phyloP scores from a whole-genome alignment of 2,797 vertebrate genomes.

The Trematomus bernacchii region DNA sequence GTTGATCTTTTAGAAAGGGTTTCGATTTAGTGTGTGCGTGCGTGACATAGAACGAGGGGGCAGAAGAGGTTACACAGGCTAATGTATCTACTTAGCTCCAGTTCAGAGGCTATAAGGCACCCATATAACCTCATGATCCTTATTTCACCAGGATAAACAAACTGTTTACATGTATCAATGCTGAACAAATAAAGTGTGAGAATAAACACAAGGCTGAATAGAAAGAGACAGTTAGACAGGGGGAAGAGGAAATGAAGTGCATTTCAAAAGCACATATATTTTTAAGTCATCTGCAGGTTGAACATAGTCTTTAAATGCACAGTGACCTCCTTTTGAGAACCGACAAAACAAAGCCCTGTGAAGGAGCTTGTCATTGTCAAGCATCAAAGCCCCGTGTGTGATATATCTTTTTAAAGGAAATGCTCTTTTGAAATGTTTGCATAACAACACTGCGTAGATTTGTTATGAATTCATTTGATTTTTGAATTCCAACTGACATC shows the following conservation, averaged over 20 bases:
- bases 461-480: constrained; percentile 6
- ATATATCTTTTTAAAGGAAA: constrained; percentile 6
- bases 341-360: constrained; percentile 4
- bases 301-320: constrained; percentile 24
- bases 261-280: constrained; percentile 22
- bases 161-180: constrained; percentile 35
- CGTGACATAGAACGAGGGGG: constrained; percentile 37
- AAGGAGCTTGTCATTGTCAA: constrained; percentile 17
- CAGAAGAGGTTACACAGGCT: constrained; percentile 57
- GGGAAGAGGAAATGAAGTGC: constrained; percentile 22
- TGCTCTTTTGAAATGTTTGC: constrained; percentile 20
- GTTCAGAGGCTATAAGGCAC: constrained; percentile 58
- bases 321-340: constrained; percentile 36
- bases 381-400: constrained; percentile 24
- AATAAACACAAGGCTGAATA: constrained; percentile 13
- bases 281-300: constrained; percentile 22
- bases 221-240: constrained; percentile 2
- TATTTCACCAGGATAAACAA: constrained; percentile 67
- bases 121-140: constrained; percentile 65
- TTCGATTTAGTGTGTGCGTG: constrained; percentile 47
- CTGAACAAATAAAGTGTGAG: constrained; percentile 15
- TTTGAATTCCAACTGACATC: constrained; percentile 19
- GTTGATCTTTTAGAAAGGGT: constrained; percentile 50
- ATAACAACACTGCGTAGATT: background rate
- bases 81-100: constrained; percentile 72